Conservation (phyloP, 1,140 invertebrate genomes). For the Cotesia glomerata region DNA sequence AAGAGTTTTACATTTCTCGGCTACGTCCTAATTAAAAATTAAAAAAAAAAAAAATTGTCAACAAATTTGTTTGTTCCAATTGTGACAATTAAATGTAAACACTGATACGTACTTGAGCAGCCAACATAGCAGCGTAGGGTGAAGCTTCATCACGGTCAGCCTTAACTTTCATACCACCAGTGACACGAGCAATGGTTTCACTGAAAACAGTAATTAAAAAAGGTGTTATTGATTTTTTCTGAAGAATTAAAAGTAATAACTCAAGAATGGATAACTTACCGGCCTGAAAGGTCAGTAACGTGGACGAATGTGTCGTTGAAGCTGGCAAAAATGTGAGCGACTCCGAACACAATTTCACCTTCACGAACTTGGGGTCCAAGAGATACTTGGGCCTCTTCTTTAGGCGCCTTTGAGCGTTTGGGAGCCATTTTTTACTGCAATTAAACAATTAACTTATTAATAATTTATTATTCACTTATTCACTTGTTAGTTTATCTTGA, state of each 20-base stretch:
- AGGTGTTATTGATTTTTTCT: neutral
- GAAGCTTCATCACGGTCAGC: constrained; percentile 99
- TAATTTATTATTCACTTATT: neutral
- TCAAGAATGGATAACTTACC: constrained; percentile 62
- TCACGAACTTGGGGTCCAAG: constrained; percentile 97
- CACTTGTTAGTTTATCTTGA: neutral
- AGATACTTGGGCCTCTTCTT: constrained; percentile 95
- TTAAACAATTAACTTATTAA: constrained; percentile 21
- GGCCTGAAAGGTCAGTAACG: constrained; percentile 98
- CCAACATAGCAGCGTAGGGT: constrained; percentile 99
- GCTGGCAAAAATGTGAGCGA: constrained; percentile 99
- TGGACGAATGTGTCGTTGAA: constrained; percentile 99
- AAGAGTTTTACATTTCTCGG: constrained; percentile 96
- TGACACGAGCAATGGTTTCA: constrained; percentile 98
- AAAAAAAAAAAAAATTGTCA: constrained; percentile 15
- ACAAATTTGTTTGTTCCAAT: neutral
- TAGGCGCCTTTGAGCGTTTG: constrained; percentile 94
- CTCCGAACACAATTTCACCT: constrained; percentile 97
- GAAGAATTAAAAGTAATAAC: neutral
- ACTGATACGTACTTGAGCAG: constrained; percentile 82
- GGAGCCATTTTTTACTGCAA: constrained; percentile 80
- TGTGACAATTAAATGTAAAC: neutral
- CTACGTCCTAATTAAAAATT: constrained; percentile 86
- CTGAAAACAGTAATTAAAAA: constrained; percentile 61
- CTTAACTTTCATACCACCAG: constrained; percentile 99